Base-by-base conservation (phyloP, 1,140 invertebrate species). In the Diabrotica virgifera region DNA sequence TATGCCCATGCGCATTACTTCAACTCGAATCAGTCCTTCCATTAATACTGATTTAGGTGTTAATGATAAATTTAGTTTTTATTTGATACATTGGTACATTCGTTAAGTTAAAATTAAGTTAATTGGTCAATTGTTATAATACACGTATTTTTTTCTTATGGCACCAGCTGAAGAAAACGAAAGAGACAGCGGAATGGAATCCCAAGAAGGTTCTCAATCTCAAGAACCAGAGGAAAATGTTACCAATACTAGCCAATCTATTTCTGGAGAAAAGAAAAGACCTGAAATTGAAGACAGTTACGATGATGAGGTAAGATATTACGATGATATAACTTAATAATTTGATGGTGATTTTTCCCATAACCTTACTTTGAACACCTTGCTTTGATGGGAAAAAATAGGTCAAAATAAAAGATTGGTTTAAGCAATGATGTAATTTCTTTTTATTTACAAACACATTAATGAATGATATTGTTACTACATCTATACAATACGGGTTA, bases 121-220 rank as follows among this genome's bases (percentile, higher is more conserved):
- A 24, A 24, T 24, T 24, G 24, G 24, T 24, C 4, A 24, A 24
- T 24, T 24, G 24, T 24, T 24, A 24, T 24, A 55, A 55, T 24
- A 24, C 12, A 55, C 10, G 4, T 10, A 55, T 10, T 36, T 10
- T 36, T 66, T 36, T 75, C 75, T 74, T 77, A 79, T 79, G 78
- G 78, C 78, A 72, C 70, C 75, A 72, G 71, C 69, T 70, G 78
- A 80, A 69, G 77, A 79, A 63, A 69, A 72, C 65, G 77, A 79
- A 65, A 70, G 71, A 65, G 77, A 79, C 61, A 79, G 77, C 64
- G 77, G 77, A 51, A 79, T 79, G 77, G 77, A 77, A 69, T 78
- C 77, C 55, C 77, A 78, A 70, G 75, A 76, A 72, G 72, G 69
- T 24, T 75, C 73, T 14, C 68, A 72, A 59, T 68, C 70, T 55